These are phyloP conservation scores for Ochlodes sylvanus DNA, from an alignment of 2,888 invertebrate genomes.

Conservation along the genomic window DNA sequence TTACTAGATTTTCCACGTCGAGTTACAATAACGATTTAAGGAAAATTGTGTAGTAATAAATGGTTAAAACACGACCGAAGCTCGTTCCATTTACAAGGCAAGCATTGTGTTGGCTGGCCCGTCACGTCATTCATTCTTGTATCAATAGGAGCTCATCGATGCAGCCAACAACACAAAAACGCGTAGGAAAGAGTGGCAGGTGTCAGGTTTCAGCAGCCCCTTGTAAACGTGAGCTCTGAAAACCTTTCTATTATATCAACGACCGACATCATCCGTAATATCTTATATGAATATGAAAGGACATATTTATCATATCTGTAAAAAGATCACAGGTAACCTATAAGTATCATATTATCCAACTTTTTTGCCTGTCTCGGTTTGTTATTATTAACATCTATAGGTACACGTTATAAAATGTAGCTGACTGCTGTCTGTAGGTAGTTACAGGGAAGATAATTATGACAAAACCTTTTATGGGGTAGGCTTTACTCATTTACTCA, in stretches of 20 bases:
- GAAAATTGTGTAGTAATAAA: not conserved
- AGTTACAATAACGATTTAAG: not conserved
- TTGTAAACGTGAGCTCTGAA: slow-evolving; percentile 13
- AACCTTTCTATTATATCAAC: slow-evolving; percentile 45
- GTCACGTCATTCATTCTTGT: slow-evolving; percentile 12
- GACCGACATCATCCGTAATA: not conserved
- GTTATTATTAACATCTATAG: too few species aligned
- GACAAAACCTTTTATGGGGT: too few species aligned
- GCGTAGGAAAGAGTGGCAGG: slow-evolving; percentile 10
- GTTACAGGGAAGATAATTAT: too few species aligned
- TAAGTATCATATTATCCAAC: too few species aligned
- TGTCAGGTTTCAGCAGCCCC: slow-evolving; percentile 20
- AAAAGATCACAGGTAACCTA: not conserved
- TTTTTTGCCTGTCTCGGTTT: too few species aligned
- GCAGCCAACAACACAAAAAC: slow-evolving; percentile 8
- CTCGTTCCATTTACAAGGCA: not conserved
- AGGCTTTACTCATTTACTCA: too few species aligned
- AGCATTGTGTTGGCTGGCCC: slow-evolving; percentile 12
- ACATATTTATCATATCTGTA: not conserved
- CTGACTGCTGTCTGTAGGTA: too few species aligned
- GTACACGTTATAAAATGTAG: too few species aligned
- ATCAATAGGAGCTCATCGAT: slow-evolving; percentile 15
- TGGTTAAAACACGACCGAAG: not conserved
- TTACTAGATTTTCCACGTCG: too few species aligned
- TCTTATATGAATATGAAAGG: slow-evolving; percentile 4